These are phyloP conservation scores for Aythya baeri DNA, from an alignment of 2,113 vertebrate species.

Conservation along the genomic window DNA sequence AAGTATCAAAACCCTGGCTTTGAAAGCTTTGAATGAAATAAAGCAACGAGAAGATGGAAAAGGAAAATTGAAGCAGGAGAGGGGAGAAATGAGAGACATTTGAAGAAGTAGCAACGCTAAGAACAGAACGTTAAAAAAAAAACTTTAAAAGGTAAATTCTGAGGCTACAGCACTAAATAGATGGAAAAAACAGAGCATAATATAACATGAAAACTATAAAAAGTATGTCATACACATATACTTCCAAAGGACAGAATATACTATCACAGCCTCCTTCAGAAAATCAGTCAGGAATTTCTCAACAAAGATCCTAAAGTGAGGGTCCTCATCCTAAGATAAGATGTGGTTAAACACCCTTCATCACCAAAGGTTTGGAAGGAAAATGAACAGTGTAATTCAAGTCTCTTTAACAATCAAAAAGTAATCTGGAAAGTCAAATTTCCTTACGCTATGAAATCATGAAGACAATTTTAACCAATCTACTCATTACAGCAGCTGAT, in stretches of 20 bases:
- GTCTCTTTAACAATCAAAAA: not conserved
- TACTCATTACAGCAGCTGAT: not conserved
- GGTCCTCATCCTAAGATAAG: not conserved
- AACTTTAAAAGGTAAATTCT: not conserved
- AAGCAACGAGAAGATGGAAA: fast-evolving
- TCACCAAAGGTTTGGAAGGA: not conserved
- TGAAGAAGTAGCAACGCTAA: not conserved
- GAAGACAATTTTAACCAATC: not conserved
- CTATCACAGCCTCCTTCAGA: not conserved
- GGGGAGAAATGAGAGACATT: not conserved
- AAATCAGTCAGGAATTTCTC: not conserved
- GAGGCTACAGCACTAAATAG: not conserved
- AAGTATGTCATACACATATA: too few species aligned
- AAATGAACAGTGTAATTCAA: not conserved
- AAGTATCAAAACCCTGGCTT: not conserved
- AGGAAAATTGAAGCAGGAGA: not conserved
- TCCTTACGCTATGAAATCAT: not conserved
- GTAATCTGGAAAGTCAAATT: not conserved
- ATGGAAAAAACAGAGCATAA: not conserved
- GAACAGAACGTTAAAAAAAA: not conserved
- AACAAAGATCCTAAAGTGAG: not conserved
- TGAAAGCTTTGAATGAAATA: not conserved
- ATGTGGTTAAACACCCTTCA: not conserved
- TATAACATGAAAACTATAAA: not conserved
- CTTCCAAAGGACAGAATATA: not conserved